These are phyloP conservation scores for Platysteira castanea DNA, from an alignment of 2,113 vertebrate species.

Conservation along the genomic window DNA sequence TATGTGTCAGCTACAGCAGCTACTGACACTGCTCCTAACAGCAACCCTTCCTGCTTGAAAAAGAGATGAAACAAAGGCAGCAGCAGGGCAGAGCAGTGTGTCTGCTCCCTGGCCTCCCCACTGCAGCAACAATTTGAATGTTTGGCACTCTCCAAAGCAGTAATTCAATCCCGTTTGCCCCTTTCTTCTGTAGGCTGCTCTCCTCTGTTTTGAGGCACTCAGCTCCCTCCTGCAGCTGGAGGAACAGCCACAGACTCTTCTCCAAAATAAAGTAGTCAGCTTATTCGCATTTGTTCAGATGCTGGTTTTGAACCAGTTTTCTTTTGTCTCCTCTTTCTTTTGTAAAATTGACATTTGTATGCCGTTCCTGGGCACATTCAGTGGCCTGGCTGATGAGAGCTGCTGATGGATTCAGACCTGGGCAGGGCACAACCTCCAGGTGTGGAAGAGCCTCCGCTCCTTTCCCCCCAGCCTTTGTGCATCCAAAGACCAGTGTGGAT, in stretches of 20 bases:
- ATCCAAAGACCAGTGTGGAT: background rate
- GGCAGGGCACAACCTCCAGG: background rate
- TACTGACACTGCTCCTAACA: background rate
- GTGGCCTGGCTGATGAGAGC: background rate
- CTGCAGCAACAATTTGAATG: background rate
- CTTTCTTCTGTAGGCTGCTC: background rate
- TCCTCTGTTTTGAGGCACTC: background rate
- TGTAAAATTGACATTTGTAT: background rate
- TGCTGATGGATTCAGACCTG: background rate
- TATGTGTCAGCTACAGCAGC: background rate
- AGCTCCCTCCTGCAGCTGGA: background rate
- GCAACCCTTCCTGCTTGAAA: background rate
- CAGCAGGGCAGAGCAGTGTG: background rate
- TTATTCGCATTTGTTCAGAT: background rate
- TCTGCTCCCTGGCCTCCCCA: background rate
- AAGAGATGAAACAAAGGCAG: background rate
- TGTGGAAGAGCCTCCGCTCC: background rate
- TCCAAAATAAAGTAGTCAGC: background rate
- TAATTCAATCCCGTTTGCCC: background rate
- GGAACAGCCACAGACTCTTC: background rate
- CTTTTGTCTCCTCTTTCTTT: background rate
- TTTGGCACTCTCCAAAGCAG: background rate
- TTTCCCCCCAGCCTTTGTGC: background rate
- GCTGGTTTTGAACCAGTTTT: background rate
- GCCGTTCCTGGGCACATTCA: rapidly evolving